Evolutionary conservation across 2,888 invertebrate genomes (phyloP).

Genomic region (Anoncus sp.): DNA sequence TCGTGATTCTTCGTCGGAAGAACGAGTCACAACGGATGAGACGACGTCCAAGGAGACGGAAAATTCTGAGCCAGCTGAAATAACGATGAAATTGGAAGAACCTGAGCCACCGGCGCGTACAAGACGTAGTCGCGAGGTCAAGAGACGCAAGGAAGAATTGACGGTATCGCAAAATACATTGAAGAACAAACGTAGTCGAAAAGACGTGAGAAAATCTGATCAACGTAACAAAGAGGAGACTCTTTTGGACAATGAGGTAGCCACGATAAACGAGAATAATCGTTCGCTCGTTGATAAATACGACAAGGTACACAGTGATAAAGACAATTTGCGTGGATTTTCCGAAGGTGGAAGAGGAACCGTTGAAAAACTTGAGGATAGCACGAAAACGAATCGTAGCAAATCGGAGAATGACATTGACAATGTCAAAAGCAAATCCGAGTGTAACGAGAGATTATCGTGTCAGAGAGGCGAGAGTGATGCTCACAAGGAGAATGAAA

Average conservation of each 20-base stretch:
- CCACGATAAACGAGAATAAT: conserved; percentile 81
- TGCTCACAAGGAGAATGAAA: conserved; percentile 64
- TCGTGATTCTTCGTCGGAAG: conserved; percentile 54
- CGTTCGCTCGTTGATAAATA: conserved; percentile 71
- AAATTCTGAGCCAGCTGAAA: conserved; percentile 83
- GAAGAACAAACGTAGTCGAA: conserved; percentile 72
- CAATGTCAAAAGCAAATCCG: conserved; percentile 57
- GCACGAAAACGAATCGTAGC: conserved; percentile 72
- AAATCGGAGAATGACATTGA: conserved; percentile 80
- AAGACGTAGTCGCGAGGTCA: conserved; percentile 76
- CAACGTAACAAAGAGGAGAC: conserved; percentile 81
- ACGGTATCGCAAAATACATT: conserved; percentile 50
- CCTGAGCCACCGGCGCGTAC: conserved; percentile 73
- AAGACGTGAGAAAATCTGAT: conserved; percentile 71
- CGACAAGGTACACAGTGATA: conserved; percentile 65
- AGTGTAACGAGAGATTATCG: conserved; percentile 62
- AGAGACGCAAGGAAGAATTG: conserved; percentile 75
- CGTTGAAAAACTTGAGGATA: conserved; percentile 59
- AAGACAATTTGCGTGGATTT: conserved; percentile 74
- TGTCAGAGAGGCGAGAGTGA: conserved; percentile 67
- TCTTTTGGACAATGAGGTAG: conserved; percentile 80
- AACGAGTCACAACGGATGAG: conserved; percentile 44
- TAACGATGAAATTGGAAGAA: conserved; percentile 73
- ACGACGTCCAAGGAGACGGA: conserved; percentile 72
- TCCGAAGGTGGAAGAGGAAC: conserved; percentile 72